Evolutionary conservation across 2,113 vertebrate species (phyloP).

Genomic region (Eira barbara): DNA sequence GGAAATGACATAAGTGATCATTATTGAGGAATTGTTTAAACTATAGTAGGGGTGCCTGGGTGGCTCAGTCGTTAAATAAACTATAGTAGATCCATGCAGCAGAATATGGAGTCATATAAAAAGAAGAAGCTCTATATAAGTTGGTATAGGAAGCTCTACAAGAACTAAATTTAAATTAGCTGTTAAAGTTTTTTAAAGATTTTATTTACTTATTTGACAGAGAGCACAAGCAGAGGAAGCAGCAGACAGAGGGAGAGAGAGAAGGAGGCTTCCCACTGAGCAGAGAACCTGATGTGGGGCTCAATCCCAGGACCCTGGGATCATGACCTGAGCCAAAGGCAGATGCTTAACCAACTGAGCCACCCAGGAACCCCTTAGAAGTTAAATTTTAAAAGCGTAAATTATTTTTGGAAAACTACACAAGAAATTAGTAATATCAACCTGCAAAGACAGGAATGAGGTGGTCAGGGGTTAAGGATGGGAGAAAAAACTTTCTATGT

Average conservation of each 20-base stretch:
- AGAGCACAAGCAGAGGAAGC: background rate
- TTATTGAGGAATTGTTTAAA: constrained; percentile 9
- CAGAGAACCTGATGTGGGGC: background rate
- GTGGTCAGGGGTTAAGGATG: background rate
- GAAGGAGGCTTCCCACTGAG: background rate
- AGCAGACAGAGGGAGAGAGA: background rate
- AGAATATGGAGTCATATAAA: background rate
- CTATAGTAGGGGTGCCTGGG: background rate
- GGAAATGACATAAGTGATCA: background rate
- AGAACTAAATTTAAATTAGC: background rate
- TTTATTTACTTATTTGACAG: background rate
- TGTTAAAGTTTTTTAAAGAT: background rate
- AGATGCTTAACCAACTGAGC: background rate
- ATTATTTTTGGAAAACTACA: background rate
- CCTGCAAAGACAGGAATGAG: background rate
- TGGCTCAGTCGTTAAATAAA: background rate
- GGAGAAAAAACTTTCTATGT: background rate
- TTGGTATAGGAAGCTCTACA: background rate
- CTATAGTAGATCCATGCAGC: background rate
- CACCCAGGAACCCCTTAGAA: background rate
- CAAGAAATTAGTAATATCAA: background rate
- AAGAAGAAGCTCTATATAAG: background rate
- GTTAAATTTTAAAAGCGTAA: background rate
- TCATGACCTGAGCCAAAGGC: background rate
- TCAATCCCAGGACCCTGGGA: background rate